phyloP scores from a whole-genome alignment of 2,888 invertebrate species.

The Conchocele bisecta region DNA sequence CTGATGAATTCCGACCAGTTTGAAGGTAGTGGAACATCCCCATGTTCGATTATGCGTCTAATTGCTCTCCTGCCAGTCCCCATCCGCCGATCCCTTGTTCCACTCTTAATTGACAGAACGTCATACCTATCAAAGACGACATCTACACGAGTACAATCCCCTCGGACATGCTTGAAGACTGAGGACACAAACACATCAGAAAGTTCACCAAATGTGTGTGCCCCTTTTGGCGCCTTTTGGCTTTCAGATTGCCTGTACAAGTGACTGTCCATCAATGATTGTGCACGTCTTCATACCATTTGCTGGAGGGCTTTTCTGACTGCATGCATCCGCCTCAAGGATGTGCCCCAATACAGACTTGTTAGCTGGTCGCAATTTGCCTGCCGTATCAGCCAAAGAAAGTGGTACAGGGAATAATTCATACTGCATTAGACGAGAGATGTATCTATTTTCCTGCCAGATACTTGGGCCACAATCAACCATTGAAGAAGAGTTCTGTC shows the following conservation, averaged over 20 bases:
- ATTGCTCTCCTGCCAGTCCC: neutral
- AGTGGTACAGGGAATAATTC: constrained; percentile 9
- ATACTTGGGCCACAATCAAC: neutral
- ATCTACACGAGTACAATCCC: neutral
- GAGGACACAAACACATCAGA: neutral
- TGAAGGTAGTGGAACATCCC: neutral
- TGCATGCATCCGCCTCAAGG: neutral
- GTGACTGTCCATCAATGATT: neutral
- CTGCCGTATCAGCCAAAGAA: constrained; percentile 3
- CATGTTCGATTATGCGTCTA: neutral
- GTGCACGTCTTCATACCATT: constrained; percentile 1
- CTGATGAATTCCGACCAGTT: neutral
- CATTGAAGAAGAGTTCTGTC: neutral
- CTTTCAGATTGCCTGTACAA: constrained; percentile 7
- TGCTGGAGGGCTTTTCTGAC: neutral
- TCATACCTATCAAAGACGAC: neutral
- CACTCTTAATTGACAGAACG: constrained; percentile 1
- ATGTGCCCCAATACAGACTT: neutral
- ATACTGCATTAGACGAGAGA: neutral
- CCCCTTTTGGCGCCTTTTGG: too few relatives aligned
- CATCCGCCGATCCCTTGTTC: neutral
- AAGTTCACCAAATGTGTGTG: constrained; percentile 1
- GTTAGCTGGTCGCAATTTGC: neutral
- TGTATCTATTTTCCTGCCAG: neutral
- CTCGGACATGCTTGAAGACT: neutral